Percentiles rank a stretch among this genome's conserved stretches.
phyloP scores from a whole-genome alignment of 2,797 vertebrate species.

The Chiroxiphia lanceolata region DNA sequence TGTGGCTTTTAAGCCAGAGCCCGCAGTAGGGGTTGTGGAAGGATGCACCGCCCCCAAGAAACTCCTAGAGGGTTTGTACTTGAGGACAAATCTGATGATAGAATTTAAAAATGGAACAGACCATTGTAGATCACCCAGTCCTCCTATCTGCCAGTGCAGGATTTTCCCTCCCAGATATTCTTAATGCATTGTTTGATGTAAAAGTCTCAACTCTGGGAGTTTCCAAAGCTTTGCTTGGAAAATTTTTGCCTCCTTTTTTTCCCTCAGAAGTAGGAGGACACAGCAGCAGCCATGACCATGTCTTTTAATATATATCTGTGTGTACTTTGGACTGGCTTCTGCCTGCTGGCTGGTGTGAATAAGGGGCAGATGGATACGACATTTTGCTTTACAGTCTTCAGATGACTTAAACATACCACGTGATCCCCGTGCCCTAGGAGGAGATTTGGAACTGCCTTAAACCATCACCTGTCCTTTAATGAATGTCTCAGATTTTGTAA shows the following conservation, averaged over 20 bases:
- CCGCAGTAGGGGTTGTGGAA: slow-evolving; percentile 66
- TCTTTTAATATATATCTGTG: slow-evolving; percentile 54
- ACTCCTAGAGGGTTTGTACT: slow-evolving; percentile 68
- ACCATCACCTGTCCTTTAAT: slow-evolving; percentile 32
- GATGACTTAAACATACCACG: slow-evolving; percentile 39
- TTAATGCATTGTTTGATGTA: slow-evolving; percentile 58
- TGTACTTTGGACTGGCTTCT: slow-evolving; percentile 47
- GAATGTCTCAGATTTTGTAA: slow-evolving; percentile 12
- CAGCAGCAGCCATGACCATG: slow-evolving; percentile 53
- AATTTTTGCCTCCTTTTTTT: slow-evolving; percentile 49
- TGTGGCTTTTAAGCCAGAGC: slow-evolving; percentile 73
- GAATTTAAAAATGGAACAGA: slow-evolving; percentile 67
- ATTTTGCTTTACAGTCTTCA: slow-evolving; percentile 42
- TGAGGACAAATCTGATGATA: slow-evolving; percentile 64
- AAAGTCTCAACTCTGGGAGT: slow-evolving; percentile 62
- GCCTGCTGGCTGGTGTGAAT: slow-evolving; percentile 58
- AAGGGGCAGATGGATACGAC: slow-evolving; percentile 39
- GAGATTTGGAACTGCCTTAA: slow-evolving; percentile 40
- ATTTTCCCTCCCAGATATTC: slow-evolving; percentile 70
- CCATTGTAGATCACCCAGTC: slow-evolving; percentile 58
- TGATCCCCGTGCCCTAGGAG: slow-evolving; percentile 35
- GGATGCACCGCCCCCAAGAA: slow-evolving; percentile 62
- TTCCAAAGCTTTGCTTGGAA: slow-evolving; percentile 68
- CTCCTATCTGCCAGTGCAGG: slow-evolving; percentile 47
- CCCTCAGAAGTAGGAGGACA: slow-evolving; percentile 50